These are phyloP conservation scores for Parochlus steinenii DNA, from an alignment of 2,888 invertebrate species.

Conservation along the genomic window DNA sequence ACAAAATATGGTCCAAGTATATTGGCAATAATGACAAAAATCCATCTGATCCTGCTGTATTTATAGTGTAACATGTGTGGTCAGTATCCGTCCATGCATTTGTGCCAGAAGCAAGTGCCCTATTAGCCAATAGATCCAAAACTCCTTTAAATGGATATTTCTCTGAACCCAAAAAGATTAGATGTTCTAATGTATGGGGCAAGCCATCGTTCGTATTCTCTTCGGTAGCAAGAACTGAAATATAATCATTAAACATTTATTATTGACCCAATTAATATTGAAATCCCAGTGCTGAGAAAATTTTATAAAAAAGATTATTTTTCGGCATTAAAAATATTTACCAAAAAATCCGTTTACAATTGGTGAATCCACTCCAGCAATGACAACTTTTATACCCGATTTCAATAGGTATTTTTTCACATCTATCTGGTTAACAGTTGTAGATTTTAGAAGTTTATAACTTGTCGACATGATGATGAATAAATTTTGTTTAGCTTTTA, in stretches of 20 bases:
- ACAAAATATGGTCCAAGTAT: slow-evolving; percentile 78
- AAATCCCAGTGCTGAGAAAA: too few relatives aligned
- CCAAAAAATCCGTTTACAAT: slow-evolving; percentile 72
- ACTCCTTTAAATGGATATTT: slow-evolving; percentile 81
- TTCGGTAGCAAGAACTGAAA: slow-evolving; percentile 55
- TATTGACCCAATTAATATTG: not conserved
- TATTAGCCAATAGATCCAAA: slow-evolving; percentile 72
- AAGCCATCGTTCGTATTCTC: slow-evolving; percentile 83
- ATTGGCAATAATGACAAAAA: slow-evolving; percentile 79
- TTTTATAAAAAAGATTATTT: not conserved
- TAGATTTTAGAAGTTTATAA: too few relatives aligned
- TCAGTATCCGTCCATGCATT: slow-evolving; percentile 42
- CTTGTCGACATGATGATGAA: too few relatives aligned
- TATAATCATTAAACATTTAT: slow-evolving; percentile 1
- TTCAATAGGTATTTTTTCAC: slow-evolving; percentile 65
- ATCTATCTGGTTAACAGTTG: too few relatives aligned
- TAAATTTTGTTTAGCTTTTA: too few relatives aligned
- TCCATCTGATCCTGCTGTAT: slow-evolving; percentile 73
- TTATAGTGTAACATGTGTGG: slow-evolving; percentile 80
- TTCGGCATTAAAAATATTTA: not conserved
- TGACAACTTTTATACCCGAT: slow-evolving; percentile 66
- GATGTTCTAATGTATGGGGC: slow-evolving; percentile 83
- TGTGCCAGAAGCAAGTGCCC: slow-evolving; percentile 79
- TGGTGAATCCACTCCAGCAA: slow-evolving; percentile 81
- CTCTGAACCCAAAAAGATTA: slow-evolving; percentile 80